Base-by-base conservation (phyloP, 2,113 vertebrate genomes). In the Butastur rufipennis region DNA sequence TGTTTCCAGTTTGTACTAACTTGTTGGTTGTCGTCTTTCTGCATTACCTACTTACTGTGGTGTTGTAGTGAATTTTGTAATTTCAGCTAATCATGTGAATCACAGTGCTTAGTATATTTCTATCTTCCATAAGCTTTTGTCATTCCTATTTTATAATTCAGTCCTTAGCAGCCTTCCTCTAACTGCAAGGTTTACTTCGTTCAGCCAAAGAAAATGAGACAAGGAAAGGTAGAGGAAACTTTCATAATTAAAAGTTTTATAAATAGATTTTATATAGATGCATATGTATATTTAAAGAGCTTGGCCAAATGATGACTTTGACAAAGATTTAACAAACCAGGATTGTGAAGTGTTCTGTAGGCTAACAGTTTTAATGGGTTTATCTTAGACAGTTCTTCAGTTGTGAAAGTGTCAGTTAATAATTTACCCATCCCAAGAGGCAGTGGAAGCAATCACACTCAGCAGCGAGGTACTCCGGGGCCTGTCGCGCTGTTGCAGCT, bases 391-490 rank as follows among this genome's bases (percentile, higher is more conserved):
- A 96, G 94, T 97, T 98, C 95, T 97, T 97, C 91, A 92, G 92
- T 96, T 97, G 93, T 97, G 97, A 97, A 97, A 97, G 97, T 98
- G 97, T 97, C 78, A 66, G 97, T 98, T 98, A 98, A 98, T 98
- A 97, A 98, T 98, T 98, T 95, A 98, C 96, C 86, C 52, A 66
- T 98, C 98, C 97, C 80, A 34, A 90, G 98, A 92, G 97, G 81
- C 91, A 34, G 86, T 68, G 93, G 91, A 96, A 97, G 97, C 95
- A 97, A 95, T 98, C 97, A 93, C 74, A 96, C 36, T 68, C 89
- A 36, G 74, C 90, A 95, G 93, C 14, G 13, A 50, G 79, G 93
- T 61, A 27, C 96, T 95, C 87, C 53, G 52, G 90, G 93, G 87
- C 92, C 92, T 94, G 96, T 98, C 18, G 38, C 16, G 27, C 90